Conservation (phyloP, 1,140 invertebrate genomes). For the Cheumatopsyche charites region DNA sequence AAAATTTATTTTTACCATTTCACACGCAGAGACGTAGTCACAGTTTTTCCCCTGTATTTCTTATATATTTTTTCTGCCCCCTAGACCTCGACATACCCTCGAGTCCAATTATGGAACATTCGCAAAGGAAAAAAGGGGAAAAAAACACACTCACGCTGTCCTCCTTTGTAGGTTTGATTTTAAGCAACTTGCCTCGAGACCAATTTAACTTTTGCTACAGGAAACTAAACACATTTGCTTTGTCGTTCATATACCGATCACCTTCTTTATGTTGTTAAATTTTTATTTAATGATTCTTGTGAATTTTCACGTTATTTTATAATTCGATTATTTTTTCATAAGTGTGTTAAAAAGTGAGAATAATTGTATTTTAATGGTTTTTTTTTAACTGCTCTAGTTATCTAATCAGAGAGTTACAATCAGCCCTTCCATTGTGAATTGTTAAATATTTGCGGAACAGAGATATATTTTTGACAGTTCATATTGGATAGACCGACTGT, state of each 20-base stretch:
- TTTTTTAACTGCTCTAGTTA: too few relatives aligned
- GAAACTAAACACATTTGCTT: background rate
- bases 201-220: conserved; percentile 34
- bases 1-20: too few relatives aligned
- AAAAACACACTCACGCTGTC: background rate
- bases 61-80: background rate
- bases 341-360: too few relatives aligned
- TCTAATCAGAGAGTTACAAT: too few relatives aligned
- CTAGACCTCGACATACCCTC: conserved; percentile 20
- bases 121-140: conserved; percentile 15
- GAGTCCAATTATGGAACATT: conserved; percentile 34
- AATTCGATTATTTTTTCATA: too few relatives aligned
- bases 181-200: conserved; percentile 23
- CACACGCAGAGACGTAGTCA: background rate
- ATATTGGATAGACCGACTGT: too few relatives aligned
- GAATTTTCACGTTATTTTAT: too few relatives aligned
- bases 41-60: conserved; percentile 5
- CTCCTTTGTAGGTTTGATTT: conserved; percentile 25
- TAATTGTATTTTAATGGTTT: too few relatives aligned
- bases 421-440: too few relatives aligned
- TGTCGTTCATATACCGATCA: background rate
- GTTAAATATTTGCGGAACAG: too few relatives aligned
- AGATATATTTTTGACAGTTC: too few relatives aligned
- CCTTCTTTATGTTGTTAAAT: background rate
- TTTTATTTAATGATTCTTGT: too few relatives aligned